Base-by-base conservation (phyloP, 2,113 vertebrate species). In the Halcyon malimbica region DNA sequence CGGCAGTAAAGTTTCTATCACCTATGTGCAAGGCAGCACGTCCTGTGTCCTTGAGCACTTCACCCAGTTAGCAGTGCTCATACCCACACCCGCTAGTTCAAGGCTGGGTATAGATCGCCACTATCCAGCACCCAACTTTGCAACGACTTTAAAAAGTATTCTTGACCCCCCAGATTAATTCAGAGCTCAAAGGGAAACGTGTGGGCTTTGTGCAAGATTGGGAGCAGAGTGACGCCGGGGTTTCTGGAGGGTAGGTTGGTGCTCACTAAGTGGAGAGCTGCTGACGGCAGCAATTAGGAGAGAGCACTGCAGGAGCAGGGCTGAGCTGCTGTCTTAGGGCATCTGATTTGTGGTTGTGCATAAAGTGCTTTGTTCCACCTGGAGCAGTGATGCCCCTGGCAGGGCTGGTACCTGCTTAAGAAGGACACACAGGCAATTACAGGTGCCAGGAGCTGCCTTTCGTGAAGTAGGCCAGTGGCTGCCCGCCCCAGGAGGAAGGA, bases 201-300 rank as follows among this genome's bases (percentile, higher is more conserved):
- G 10, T 20, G 11, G 26, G 25, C 35, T 87, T 80, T 50, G 44
- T 80, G 44, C 6, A 31, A 14, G 63, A 4, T 5, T 35, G 26
- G 63, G 54, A 80, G 48, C 16, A 69, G 54, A 83, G 33, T 0
- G 3, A 70, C 53, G 37, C 2, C 21, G 21, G 13, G 35, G 37
- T 84, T 31, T 75, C 46, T 67, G 78, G 28, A 46, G 65, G 28
- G 41, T 3, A 42, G 18, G 1, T 91, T 1, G 2, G 6, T 74
- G 37, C 33, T 83, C 7, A 1, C 16, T 29, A 13, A 26, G 9
- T 19, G 54, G 33, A 39, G 64, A 69, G 37, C 54, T 81, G 83
- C 48, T 0, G 5, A 2, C 0, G 0, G 11, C 59, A 39, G 14
- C 56, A 20, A 6, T 42, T 51, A n/a, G 39, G 35, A 73, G 35